Evolutionary conservation across 1,140 invertebrate species (phyloP), one percentile per base, ranked within the genome.

Genomic region (Thaumetopoea pityocampa): DNA sequence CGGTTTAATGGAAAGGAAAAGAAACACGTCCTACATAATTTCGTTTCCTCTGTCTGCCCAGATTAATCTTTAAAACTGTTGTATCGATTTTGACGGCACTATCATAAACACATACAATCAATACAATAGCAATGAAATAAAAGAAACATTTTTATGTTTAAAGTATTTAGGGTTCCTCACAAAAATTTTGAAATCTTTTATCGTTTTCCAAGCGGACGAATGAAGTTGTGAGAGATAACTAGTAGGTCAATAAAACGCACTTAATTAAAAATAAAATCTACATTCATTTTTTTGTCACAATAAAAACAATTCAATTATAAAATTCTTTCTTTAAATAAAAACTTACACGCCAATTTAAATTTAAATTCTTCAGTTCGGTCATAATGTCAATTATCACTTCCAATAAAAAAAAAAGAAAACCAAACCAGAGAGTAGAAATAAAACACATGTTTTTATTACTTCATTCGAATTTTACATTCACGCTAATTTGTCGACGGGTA

Each of bases 371-470:
- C 27, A 50, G 28, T 38, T 49, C 47, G 33, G 61, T 68, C 66
- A 72, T 79, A 77, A 81, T 77, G 47, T 73, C 72, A 81, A 81
- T 81, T 81, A 81, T 81, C 77, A 81, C 77, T 56, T 77, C 63
- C 40, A 68, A 57, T 67, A 67, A 73, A 73, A 67, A 51, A 70
- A 66, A 55, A 76, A 58, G 51, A 68, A 64, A 50, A 63, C 36
- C 63, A 61, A 42, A 65, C 37, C 60, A 46, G 45, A 49, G 38
- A 15, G 42, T 38, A 43, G 48, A 60, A 67, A 62, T 68, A 66
- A 66, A 66, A 70, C 65, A 76, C 50, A 46, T 72, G 67, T 72
- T 59, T 33, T 79, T 65, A 78, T 74, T 40, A 60, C 66, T 54
- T 45, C 60, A 77, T 72, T 77, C 69, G 67, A 70, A 67, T 74